Evolutionary conservation across 2,113 vertebrate species (phyloP).

Genomic region (Pandion haliaetus): DNA sequence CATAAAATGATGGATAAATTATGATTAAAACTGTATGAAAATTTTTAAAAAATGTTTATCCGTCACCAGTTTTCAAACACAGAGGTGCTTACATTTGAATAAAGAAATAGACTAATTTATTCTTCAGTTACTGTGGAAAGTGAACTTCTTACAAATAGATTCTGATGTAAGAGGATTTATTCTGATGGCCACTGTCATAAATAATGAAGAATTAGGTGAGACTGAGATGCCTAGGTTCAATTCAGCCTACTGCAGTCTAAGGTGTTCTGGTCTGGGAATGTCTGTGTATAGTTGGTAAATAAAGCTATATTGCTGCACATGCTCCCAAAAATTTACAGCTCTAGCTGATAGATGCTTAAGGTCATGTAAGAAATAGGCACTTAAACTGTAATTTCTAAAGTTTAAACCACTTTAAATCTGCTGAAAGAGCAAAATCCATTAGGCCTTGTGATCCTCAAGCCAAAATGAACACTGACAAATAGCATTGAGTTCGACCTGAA

Average conservation of each 20-base stretch:
- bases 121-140: background rate
- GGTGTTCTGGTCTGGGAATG: background rate
- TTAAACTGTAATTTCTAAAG: slow-evolving; percentile 5
- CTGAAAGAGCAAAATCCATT: background rate
- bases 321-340: background rate
- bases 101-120: background rate
- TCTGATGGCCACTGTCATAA: background rate
- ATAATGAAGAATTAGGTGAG: background rate
- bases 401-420: slow-evolving; percentile 1
- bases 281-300: background rate
- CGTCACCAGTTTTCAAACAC: background rate
- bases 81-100: background rate
- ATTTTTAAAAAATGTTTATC: background rate
- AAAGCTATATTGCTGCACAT: background rate
- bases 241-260: background rate
- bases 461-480: background rate
- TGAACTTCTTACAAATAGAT: background rate
- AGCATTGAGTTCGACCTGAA: background rate
- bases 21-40: background rate
- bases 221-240: background rate
- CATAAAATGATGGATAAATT: background rate
- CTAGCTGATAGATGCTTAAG: background rate
- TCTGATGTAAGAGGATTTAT: background rate
- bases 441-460: background rate
- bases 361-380: background rate